Evolutionary conservation across 2,888 invertebrate species (phyloP).

Genomic region (Eudemis profundana): DNA sequence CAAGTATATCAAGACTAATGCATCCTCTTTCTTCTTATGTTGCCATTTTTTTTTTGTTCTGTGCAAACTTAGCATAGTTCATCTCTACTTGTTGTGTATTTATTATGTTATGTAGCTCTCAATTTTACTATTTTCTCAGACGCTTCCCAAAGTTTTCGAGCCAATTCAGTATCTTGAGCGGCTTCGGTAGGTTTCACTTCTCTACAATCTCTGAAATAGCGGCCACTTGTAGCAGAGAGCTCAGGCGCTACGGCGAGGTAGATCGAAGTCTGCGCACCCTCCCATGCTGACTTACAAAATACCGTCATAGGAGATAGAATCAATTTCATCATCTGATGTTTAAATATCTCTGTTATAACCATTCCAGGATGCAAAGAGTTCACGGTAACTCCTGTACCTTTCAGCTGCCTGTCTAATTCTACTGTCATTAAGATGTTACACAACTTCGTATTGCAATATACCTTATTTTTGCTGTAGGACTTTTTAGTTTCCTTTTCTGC

Average conservation of each 20-base stretch:
- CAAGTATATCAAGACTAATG: no score
- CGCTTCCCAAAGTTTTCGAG: conserved; percentile 47
- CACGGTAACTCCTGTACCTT: conserved; percentile 89
- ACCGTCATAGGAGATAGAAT: conserved; percentile 10
- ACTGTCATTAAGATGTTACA: conserved; percentile 87
- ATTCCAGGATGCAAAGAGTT: conserved; percentile 94
- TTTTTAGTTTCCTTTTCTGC: conserved; percentile 53
- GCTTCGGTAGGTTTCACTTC: conserved; percentile 64
- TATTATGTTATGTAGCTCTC: background rate
- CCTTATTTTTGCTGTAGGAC: conserved; percentile 39
- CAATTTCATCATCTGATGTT: conserved; percentile 52
- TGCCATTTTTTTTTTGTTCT: no score
- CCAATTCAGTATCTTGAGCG: conserved; percentile 71
- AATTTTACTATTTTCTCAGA: conserved; percentile 22
- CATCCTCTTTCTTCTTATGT: no score
- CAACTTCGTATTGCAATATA: conserved; percentile 75
- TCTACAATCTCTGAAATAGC: conserved; percentile 82
- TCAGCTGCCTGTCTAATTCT: conserved; percentile 88
- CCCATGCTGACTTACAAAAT: conserved; percentile 40
- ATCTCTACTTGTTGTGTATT: background rate
- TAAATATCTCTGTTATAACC: conserved; percentile 89
- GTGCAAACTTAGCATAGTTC: no score
- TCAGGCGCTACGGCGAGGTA: conserved; percentile 69
- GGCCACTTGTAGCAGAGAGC: conserved; percentile 81
- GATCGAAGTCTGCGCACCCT: conserved; percentile 67